Evolutionary conservation across 1,140 invertebrate species (phyloP).

Genomic region (Zaprionus nigranus): DNA sequence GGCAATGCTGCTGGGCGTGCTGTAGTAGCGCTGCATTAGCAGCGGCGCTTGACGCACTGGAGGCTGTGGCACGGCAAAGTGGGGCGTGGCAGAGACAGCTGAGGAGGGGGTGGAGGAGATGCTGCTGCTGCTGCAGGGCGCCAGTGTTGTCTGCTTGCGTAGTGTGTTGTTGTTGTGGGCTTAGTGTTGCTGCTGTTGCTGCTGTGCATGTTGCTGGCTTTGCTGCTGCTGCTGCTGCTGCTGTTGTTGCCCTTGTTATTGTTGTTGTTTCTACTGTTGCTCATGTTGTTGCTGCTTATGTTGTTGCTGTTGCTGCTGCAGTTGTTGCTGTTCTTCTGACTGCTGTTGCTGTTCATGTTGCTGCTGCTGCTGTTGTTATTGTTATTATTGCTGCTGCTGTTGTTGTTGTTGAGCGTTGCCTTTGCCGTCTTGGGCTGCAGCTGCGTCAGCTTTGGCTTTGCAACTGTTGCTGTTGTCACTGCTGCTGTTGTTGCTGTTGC

Average conservation of each 20-base stretch:
- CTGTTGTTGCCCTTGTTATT: background rate
- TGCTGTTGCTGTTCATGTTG: conserved; percentile 45
- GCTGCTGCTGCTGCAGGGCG: conserved; percentile 12
- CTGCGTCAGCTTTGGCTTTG: conserved; percentile 6
- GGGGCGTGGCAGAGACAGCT: conserved; percentile 11
- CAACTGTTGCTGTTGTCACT: background rate
- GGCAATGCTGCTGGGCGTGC: conserved; percentile 78
- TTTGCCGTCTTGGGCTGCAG: conserved; percentile 26
- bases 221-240: background rate
- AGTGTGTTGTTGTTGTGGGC: conserved; percentile 29
- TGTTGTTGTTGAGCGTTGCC: conserved; percentile 49
- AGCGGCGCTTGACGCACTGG: conserved; percentile 39
- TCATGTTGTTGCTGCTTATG: conserved; percentile 13
- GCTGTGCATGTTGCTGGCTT: background rate
- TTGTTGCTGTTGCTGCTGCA: conserved; percentile 43
- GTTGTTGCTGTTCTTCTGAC: conserved; percentile 36
- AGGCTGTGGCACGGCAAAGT: conserved; percentile 73
- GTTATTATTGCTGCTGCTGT: conserved; percentile 37
- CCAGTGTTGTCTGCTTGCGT: background rate
- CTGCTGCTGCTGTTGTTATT: conserved; percentile 28
- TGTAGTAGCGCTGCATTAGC: conserved; percentile 67
- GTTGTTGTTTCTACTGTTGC: conserved; percentile 13
- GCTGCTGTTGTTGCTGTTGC: background rate
- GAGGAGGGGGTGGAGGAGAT: background rate
- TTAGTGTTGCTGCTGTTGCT: conserved; percentile 4